Percentiles rank a stretch among this genome's conserved stretches.
Evolutionary conservation across 2,888 invertebrate species (phyloP).

Genomic region (Adelphocoris suturalis): DNA sequence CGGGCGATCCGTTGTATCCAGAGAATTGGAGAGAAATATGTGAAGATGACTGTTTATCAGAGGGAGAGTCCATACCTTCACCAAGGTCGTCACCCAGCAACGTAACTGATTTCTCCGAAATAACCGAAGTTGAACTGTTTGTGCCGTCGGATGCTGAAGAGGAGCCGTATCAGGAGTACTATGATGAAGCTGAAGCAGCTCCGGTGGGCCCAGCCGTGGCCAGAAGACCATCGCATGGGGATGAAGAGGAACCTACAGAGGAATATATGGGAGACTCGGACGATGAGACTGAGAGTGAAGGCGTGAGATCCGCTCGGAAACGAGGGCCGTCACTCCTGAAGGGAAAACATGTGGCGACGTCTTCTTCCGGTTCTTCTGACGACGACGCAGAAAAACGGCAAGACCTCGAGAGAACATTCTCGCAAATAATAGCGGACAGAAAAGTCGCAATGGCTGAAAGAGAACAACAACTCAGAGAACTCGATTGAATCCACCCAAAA

Average conservation of each 20-base stretch:
- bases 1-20: slow-evolving; percentile 62
- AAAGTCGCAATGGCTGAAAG: slow-evolving; percentile 49
- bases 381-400: slow-evolving; percentile 30
- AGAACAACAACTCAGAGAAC: slow-evolving; percentile 33
- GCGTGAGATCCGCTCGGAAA: neutral
- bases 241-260: slow-evolving; percentile 59
- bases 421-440: slow-evolving; percentile 42
- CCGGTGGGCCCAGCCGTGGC: neutral
- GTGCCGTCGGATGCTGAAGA: slow-evolving; percentile 48
- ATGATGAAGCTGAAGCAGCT: neutral
- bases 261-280: slow-evolving; percentile 65
- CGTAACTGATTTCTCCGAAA: slow-evolving; percentile 61
- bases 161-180: slow-evolving; percentile 63
- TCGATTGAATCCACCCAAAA: slow-evolving; percentile 22
- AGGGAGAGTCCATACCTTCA: slow-evolving; percentile 70
- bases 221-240: neutral
- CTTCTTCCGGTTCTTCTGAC: slow-evolving; percentile 54
- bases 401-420: slow-evolving; percentile 39
- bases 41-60: slow-evolving; percentile 61
- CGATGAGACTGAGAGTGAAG: slow-evolving; percentile 34
- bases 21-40: slow-evolving; percentile 63
- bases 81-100: slow-evolving; percentile 63
- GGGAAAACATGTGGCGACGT: slow-evolving; percentile 57
- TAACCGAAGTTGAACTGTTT: slow-evolving; percentile 60
- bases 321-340: slow-evolving; percentile 36